Conservation (phyloP, 2,888 invertebrate genomes). For the Lycia hirtaria region DNA sequence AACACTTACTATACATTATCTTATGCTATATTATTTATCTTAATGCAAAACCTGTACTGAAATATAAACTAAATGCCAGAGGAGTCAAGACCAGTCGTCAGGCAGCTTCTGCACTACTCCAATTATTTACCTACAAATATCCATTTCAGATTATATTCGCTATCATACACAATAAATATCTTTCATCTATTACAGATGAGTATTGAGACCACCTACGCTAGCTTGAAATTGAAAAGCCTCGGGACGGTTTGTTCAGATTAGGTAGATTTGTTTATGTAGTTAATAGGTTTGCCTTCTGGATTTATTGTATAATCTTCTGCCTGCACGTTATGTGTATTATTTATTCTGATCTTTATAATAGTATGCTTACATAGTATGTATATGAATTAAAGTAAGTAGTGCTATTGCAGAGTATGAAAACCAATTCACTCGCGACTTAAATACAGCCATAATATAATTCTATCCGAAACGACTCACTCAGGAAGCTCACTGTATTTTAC, state of each 20-base stretch:
- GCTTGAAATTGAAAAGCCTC: slow-evolving; percentile 25
- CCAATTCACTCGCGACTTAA: too few species aligned
- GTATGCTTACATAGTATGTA: too few species aligned
- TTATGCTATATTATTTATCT: not conserved
- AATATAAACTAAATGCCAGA: slow-evolving; percentile 5
- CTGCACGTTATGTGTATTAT: not conserved
- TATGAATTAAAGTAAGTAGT: too few species aligned
- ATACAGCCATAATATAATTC: too few species aligned
- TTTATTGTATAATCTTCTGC: slow-evolving; percentile 22
- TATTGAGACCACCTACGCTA: slow-evolving; percentile 25
- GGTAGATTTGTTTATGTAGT: slow-evolving; percentile 28
- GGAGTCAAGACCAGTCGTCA: slow-evolving; percentile 11
- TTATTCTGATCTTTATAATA: too few species aligned
- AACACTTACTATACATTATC: too few species aligned
- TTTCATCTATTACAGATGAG: slow-evolving; percentile 19
- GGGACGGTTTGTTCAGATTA: slow-evolving; percentile 34
- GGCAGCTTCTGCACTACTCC: slow-evolving; percentile 28
- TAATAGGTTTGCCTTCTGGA: slow-evolving; percentile 18
- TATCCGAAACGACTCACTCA: too few species aligned
- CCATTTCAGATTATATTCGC: slow-evolving; percentile 28
- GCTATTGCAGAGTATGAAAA: too few species aligned
- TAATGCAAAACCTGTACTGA: not conserved
- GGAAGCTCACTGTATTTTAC: too few species aligned
- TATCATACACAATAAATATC: slow-evolving; percentile 29
- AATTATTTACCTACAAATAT: slow-evolving; percentile 24